phyloP scores from a whole-genome alignment of 2,113 vertebrate genomes.

The Brachyhypopomus gauderio region DNA sequence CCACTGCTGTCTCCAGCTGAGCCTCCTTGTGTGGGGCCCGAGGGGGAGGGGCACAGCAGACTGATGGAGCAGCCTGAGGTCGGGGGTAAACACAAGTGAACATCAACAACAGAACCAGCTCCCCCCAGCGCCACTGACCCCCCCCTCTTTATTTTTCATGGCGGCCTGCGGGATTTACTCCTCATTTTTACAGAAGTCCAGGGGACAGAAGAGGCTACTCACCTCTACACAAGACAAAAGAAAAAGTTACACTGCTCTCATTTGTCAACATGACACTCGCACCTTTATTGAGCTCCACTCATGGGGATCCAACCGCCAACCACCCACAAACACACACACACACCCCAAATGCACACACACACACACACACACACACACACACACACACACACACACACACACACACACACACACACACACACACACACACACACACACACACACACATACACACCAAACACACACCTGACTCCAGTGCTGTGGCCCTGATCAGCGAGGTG shows the following conservation, averaged over 20 bases:
- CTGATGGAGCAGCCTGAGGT: slow-evolving; percentile 49
- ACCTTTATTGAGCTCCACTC: slow-evolving; percentile 79
- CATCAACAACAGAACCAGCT: slow-evolving; percentile 57
- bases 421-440: no score
- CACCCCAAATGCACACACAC: no score
- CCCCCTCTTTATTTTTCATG: slow-evolving; percentile 60
- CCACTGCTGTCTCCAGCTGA: slow-evolving; percentile 56
- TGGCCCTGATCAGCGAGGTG: slow-evolving; percentile 29
- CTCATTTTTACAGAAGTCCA: slow-evolving; percentile 54
- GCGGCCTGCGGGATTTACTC: slow-evolving; percentile 49
- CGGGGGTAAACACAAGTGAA: slow-evolving; percentile 56
- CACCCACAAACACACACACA: slow-evolving; percentile 6
- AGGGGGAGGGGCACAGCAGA: slow-evolving; percentile 36
- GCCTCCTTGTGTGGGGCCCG: slow-evolving; percentile 45
- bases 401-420: no score
- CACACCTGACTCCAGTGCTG: no score
- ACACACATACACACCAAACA: slow-evolving; percentile 31
- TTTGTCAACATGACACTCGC: slow-evolving; percentile 78
- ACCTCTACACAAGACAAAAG: slow-evolving; percentile 60
- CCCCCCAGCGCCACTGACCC: slow-evolving; percentile 34
- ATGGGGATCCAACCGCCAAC: slow-evolving; percentile 65
- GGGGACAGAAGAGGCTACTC: slow-evolving; percentile 62
- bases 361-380: no score
- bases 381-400: no score
- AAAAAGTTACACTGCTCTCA: slow-evolving; percentile 56